Evolutionary conservation across 2,888 invertebrate species (phyloP).

Genomic region (Drosophila trichaetosa): DNA sequence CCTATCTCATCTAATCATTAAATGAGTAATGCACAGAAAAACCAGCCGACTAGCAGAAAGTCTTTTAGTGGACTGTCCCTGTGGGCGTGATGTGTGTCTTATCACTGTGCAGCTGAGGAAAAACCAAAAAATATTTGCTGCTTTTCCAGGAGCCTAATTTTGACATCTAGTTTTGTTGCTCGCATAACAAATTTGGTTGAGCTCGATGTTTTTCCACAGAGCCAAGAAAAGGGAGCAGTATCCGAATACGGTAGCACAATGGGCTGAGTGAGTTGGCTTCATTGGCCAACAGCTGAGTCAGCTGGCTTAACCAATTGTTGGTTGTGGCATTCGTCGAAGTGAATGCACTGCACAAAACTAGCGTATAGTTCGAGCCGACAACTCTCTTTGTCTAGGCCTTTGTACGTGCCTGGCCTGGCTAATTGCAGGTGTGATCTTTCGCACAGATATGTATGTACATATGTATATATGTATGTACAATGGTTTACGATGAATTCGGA

Average conservation of each 20-base stretch:
- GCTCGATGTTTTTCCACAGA: background rate
- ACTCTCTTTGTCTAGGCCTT: constrained; percentile 22
- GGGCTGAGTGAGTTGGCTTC: background rate
- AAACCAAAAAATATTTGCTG: background rate
- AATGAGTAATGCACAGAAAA: background rate
- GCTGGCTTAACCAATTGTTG: constrained; percentile 2
- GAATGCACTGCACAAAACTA: constrained; percentile 5
- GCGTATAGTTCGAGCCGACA: constrained; percentile 9
- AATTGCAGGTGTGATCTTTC: constrained; percentile 52
- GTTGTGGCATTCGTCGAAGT: constrained; percentile 10
- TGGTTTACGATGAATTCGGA: constrained; percentile 15
- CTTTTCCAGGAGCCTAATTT: background rate
- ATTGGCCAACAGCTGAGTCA: background rate
- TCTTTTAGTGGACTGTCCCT: background rate
- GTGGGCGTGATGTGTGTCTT: background rate
- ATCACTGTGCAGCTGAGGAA: background rate
- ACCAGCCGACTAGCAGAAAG: background rate
- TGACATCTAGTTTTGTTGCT: background rate
- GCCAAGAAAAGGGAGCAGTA: background rate
- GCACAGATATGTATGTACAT: constrained; percentile 22
- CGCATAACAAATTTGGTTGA: background rate
- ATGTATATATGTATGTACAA: background rate
- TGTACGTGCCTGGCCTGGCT: constrained; percentile 38
- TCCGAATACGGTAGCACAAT: background rate
- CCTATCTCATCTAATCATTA: background rate